Evolutionary conservation across 1,140 invertebrate genomes (phyloP), one percentile per base, ranked within the genome.

Genomic region (Heterodera schachtii): DNA sequence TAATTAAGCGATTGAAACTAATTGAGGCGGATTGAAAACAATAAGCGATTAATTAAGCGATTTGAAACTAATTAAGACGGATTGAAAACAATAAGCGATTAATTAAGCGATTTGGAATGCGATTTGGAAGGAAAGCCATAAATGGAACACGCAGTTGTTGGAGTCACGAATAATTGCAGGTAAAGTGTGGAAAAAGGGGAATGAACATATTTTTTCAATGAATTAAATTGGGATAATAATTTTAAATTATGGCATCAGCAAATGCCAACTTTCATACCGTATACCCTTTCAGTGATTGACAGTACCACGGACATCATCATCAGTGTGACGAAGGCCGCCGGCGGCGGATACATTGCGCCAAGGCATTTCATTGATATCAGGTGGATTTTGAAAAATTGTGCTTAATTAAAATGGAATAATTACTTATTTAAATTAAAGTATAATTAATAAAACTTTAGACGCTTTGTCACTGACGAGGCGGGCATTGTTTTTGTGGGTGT

Each of bases 131-230:
- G 81, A 82, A 67, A 83, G 5, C 43, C 81, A 83, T 9, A 82
- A 83, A 64, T 82, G 81, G 81, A 82, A 84, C 74, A 83, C 41
- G n/a, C 79, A 82, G 11, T 41, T 82, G 44, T 67, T 82, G 67
- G 81, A 82, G 19, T 64, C 19, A 4, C 83, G 81, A 9, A 49
- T 82, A 13, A 47, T 82, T 71, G 76, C 76, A 13, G 60, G 76
- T 78, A 46, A 41, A 19, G 3, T 16, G 69, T 41, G 11, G 57
- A 64, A 64, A 16, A 19, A 5, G 41, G 49, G 49, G 49, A 52
- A 8, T 6, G 49, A 52, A 52, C 57, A n/a, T 16, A 3, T 64
- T 43, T 44, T 16, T 60, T 82, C 11, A 8, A 11, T 8, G 49
- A 11, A 52, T 60, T 83, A 21, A 52, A 81, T 69, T 21, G 19